Conservation (phyloP, 2,888 invertebrate species). For the Euplexia lucipara region DNA sequence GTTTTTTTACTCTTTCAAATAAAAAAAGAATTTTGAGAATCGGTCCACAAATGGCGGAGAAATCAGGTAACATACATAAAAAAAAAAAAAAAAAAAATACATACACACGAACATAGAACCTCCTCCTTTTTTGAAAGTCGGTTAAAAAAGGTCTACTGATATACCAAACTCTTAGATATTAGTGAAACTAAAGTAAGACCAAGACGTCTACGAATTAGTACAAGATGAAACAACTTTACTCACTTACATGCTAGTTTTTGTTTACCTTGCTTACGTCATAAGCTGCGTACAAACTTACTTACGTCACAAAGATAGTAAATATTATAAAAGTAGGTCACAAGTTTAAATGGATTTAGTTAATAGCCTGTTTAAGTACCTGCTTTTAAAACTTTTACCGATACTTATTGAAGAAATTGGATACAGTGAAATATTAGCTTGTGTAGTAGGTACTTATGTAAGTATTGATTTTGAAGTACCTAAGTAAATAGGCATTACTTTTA, state of each 20-base stretch:
- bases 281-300: constrained; percentile 10
- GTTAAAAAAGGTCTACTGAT: too few relatives aligned
- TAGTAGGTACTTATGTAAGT: too few relatives aligned
- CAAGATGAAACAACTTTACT: not conserved
- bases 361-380: constrained; percentile 52
- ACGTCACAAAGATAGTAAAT: constrained; percentile 7
- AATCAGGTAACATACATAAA: too few relatives aligned
- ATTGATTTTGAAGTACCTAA: too few relatives aligned
- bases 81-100: too few relatives aligned
- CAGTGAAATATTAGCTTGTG: constrained; percentile 25
- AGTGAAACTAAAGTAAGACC: not conserved
- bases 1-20: too few relatives aligned
- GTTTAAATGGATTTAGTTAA: constrained; percentile 61
- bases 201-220: not conserved
- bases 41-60: too few relatives aligned
- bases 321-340: constrained; percentile 50
- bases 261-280: constrained; percentile 15
- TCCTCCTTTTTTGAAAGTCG: too few relatives aligned
- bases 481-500: too few relatives aligned
- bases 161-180: too few relatives aligned
- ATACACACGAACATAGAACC: too few relatives aligned
- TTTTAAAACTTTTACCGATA: constrained; percentile 57
- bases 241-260: not conserved
- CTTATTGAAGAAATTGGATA: constrained; percentile 44
- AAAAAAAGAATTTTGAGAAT: too few relatives aligned